These are phyloP conservation scores for Spinus olivaceus DNA, from an alignment of 2,797 vertebrate species.

Conservation along the genomic window DNA sequence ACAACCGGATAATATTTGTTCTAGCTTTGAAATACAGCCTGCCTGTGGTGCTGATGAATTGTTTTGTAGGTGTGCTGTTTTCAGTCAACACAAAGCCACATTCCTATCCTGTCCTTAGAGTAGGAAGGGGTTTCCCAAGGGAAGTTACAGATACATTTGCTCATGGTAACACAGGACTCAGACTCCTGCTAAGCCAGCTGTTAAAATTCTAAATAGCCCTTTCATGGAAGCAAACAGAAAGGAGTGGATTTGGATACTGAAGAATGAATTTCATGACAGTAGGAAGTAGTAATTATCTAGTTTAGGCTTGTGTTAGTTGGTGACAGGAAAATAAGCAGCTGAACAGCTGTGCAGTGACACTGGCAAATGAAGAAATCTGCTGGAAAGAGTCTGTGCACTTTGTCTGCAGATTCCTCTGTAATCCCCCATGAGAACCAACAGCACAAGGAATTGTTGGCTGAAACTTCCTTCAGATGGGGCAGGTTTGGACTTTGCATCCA, in stretches of 20 bases:
- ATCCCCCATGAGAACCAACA: not conserved
- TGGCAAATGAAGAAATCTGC: slow-evolving; percentile 5
- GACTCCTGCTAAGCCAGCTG: not conserved
- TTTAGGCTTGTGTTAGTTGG: not conserved
- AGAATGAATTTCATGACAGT: slow-evolving; percentile 13
- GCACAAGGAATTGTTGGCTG: not conserved
- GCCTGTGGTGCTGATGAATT: not conserved
- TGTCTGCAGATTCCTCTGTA: not conserved
- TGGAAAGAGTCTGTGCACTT: not conserved
- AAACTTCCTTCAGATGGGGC: not conserved
- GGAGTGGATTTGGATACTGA: not conserved
- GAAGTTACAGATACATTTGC: not conserved
- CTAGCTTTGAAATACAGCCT: not conserved
- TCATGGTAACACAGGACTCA: not conserved
- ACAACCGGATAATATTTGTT: not conserved
- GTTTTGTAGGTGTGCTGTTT: not conserved
- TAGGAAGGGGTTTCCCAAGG: not conserved
- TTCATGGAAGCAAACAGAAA: not conserved
- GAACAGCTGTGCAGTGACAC: slow-evolving; percentile 24
- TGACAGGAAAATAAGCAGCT: slow-evolving; percentile 48
- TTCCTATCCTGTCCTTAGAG: not conserved
- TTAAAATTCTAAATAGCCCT: not conserved
- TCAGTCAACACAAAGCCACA: not conserved
- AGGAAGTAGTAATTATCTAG: slow-evolving; percentile 18
- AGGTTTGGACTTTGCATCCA: not conserved